phyloP scores from a whole-genome alignment of 53 echinoderm and acorn worm genomes.

The Luidia sarsii region DNA sequence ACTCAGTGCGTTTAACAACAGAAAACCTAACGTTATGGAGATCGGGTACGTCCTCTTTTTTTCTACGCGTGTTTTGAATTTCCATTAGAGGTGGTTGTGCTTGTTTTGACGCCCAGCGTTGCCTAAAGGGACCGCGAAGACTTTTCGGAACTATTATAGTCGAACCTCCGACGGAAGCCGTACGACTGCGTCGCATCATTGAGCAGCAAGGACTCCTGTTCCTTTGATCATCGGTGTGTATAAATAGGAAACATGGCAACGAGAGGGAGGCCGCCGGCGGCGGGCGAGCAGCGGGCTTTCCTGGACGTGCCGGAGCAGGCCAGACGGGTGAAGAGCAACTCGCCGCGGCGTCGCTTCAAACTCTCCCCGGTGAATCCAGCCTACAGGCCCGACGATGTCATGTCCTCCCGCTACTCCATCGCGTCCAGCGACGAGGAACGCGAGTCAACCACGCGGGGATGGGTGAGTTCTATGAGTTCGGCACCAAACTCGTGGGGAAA shows the following conservation, averaged over 20 bases:
- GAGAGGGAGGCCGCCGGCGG: background rate
- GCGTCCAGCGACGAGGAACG: constrained; percentile 45
- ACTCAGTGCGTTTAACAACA: no score
- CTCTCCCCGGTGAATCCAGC: constrained; percentile 77
- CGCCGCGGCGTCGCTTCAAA: constrained; percentile 63
- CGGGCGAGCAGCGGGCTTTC: background rate
- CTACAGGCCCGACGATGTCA: constrained; percentile 47
- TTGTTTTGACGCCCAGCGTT: no score
- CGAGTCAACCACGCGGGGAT: constrained; percentile 17
- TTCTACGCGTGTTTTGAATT: no score
- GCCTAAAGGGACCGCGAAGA: no score
- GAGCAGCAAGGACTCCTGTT: no score
- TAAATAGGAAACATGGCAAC: background rate
- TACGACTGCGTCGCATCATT: no score
- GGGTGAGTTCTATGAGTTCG: constrained; percentile 7
- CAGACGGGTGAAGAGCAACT: constrained; percentile 25
- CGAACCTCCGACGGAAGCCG: no score
- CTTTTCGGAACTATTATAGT: no score
- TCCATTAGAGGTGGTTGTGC: no score
- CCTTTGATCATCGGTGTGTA: background rate
- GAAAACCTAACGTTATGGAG: no score
- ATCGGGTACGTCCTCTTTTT: no score
- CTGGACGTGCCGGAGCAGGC: constrained; percentile 13
- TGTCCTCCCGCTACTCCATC: constrained; percentile 41
- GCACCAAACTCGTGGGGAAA: no score